Base-by-base conservation (phyloP, 1,140 invertebrate species). In the Stratiolaelaps scimitus region DNA sequence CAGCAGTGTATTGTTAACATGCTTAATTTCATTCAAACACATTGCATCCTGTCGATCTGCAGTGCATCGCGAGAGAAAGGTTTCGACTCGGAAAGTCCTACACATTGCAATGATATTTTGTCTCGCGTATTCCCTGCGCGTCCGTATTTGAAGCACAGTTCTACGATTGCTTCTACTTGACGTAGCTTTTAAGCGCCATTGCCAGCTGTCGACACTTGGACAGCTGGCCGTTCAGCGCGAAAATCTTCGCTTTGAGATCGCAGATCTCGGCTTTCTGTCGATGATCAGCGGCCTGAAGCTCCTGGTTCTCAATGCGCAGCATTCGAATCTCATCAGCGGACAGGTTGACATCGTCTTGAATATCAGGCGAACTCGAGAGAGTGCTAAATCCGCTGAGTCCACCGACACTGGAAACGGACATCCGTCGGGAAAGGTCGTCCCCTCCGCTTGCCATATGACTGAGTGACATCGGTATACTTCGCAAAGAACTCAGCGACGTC, bases 251-350 rank as follows among this genome's bases (percentile, higher is more conserved):
- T 15, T 28, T 20, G 7, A 48, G 47, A 28, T 48, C 47, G 15
- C 47, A 48, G 47, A 48, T 48, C 15, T 48, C 47, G 47, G 47
- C 47, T 15, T 48, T 48, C 26, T 6, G 47, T 20, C 47, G 47
- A 15, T 48, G 47, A 15, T 48, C 47, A 15, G 47, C 47, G 4
- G 47, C 47, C 4, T 15, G 19, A 15, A 48, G 47, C 47, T 20
- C 19, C 26, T 48, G 47, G 15, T 48, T 48, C 26, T 48, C 47
- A 15, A 48, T 48, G 19, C 47, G 47, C 5, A 48, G 26, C 26
- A 4, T 4, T 4, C 47, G 47, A 6, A 48, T 28, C 15, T 48
- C 47, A 15, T 48, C 15, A 15, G 15, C 4, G 15, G 15, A 28
- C 26, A 6, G 5, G 47, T 15, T 28, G 0, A 7, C 47, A 48